phyloP scores from a whole-genome alignment of 2,888 invertebrate genomes.

The Podabrus alpinus region DNA sequence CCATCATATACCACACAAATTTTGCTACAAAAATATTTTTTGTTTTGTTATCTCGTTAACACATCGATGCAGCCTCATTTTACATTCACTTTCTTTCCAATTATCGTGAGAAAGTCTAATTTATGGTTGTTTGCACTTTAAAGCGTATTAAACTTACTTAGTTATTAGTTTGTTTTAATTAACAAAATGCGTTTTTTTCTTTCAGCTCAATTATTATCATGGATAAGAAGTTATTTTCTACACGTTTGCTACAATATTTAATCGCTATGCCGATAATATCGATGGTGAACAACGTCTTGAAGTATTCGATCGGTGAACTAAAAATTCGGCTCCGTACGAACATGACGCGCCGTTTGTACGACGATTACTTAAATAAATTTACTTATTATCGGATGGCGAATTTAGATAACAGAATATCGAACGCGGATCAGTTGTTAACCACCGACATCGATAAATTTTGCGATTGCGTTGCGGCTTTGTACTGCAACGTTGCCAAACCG shows the following conservation, averaged over 20 bases:
- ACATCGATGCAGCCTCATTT: too few relatives aligned
- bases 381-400: conserved; percentile 97
- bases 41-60: too few relatives aligned
- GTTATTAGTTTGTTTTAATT: too few relatives aligned
- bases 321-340: conserved; percentile 90
- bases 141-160: too few relatives aligned
- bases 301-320: conserved; percentile 92
- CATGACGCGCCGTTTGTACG: conserved; percentile 83
- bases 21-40: too few relatives aligned
- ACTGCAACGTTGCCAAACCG: conserved; percentile 96
- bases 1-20: too few relatives aligned
- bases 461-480: conserved; percentile 91
- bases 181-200: conserved; percentile 39
- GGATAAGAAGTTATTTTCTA: conserved; percentile 76
- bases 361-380: conserved; percentile 92
- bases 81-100: too few relatives aligned
- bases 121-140: too few relatives aligned
- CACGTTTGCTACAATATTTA: conserved; percentile 76
- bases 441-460: conserved; percentile 98
- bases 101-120: too few relatives aligned
- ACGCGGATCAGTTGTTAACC: conserved; percentile 94
- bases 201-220: conserved; percentile 90
- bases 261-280: conserved; percentile 90
- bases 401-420: conserved; percentile 91
- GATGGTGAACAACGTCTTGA: conserved; percentile 89